Conservation (phyloP, 2,113 vertebrate genomes). For the Gobiocypris rarus region DNA sequence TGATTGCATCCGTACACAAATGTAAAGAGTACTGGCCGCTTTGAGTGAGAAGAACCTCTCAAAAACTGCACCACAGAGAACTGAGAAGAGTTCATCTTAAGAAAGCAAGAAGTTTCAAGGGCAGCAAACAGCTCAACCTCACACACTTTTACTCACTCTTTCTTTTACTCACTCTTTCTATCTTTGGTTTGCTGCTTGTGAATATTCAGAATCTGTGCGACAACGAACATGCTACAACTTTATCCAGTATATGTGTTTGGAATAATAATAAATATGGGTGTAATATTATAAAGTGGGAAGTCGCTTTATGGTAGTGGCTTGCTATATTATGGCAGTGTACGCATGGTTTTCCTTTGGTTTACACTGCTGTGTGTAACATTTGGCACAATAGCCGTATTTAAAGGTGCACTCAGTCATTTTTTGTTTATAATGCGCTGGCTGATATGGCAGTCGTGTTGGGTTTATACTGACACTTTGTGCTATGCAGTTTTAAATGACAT, state of each 20-base stretch:
- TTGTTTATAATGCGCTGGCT: neutral
- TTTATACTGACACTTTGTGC: neutral
- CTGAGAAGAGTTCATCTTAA: too few species aligned
- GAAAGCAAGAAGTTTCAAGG: too few species aligned
- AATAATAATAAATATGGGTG: neutral
- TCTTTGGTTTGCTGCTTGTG: conserved; percentile 1
- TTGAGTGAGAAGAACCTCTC: too few species aligned
- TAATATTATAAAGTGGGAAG: neutral
- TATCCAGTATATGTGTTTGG: neutral
- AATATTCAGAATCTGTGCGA: neutral
- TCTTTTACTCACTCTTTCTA: neutral
- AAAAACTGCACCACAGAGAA: neutral
- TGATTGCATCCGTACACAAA: neutral
- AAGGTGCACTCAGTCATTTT: neutral
- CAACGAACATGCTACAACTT: neutral
- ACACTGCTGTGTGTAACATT: neutral
- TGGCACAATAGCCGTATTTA: neutral
- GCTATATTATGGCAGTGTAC: neutral
- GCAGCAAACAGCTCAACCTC: neutral
- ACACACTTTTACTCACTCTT: neutral
- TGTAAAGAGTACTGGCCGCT: neutral
- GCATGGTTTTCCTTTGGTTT: neutral
- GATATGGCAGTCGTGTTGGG: neutral
- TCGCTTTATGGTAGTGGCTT: neutral
- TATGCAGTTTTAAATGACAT: too few species aligned